These are phyloP conservation scores for Chrysoperla carnea DNA, from an alignment of 1,140 invertebrate species.

Conservation along the genomic window DNA sequence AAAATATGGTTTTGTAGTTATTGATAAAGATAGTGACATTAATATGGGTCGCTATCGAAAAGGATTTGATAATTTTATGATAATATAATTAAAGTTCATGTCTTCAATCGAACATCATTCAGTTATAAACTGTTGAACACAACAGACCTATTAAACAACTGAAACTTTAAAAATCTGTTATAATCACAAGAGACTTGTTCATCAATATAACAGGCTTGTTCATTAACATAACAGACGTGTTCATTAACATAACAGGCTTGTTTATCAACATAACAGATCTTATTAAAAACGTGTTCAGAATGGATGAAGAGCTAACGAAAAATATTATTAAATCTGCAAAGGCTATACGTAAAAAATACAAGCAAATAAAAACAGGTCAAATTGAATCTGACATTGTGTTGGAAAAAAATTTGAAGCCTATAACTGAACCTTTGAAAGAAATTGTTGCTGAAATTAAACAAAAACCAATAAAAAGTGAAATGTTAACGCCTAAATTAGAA, in stretches of 20 bases:
- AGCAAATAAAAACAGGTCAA: background rate
- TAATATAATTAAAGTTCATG: background rate
- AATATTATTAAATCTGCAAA: constrained; percentile 2
- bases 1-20: constrained; percentile 14
- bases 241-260: background rate
- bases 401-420: constrained; percentile 6
- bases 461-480: constrained; percentile 1
- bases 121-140: background rate
- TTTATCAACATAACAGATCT: background rate
- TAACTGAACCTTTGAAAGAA: constrained; percentile 6
- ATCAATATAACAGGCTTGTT: background rate
- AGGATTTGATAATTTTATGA: constrained; percentile 11
- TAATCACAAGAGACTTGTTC: background rate
- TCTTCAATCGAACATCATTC: background rate
- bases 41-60: constrained; percentile 11
- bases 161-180: background rate
- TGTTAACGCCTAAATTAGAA: background rate
- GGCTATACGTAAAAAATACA: constrained; percentile 1
- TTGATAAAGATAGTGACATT: constrained; percentile 14
- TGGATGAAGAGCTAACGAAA: background rate
- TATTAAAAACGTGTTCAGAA: background rate
- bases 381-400: background rate
- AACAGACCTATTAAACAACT: background rate
- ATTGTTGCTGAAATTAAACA: background rate
- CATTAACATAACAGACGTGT: background rate